phyloP scores from a whole-genome alignment of 2,888 invertebrate genomes.

The Phaonia tiefii region DNA sequence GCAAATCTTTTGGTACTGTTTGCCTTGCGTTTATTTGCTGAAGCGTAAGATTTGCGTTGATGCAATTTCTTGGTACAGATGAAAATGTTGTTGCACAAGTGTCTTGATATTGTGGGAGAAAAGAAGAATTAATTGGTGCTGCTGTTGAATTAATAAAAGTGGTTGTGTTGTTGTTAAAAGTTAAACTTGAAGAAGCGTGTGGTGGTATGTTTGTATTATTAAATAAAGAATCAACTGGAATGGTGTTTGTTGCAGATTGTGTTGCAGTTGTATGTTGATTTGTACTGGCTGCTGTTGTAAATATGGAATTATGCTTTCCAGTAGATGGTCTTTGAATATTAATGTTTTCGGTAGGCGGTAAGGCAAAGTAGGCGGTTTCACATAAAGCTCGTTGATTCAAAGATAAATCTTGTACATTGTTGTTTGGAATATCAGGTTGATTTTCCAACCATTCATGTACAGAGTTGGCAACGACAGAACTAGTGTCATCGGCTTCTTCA shows the following conservation, averaged over 20 bases:
- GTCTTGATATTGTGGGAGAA: too few species aligned
- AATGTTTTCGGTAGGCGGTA: background rate
- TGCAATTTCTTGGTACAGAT: background rate
- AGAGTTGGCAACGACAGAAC: background rate
- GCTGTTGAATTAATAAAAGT: background rate
- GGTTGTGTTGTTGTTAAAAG: too few species aligned
- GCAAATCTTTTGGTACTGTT: slow-evolving; percentile 38
- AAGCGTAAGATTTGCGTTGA: background rate
- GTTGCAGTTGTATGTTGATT: too few species aligned
- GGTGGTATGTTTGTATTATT: background rate
- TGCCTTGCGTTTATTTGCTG: slow-evolving; percentile 13
- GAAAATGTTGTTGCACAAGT: background rate
- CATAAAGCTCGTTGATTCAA: too few species aligned
- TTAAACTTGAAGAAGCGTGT: background rate
- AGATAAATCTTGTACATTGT: too few species aligned
- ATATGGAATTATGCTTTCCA: background rate
- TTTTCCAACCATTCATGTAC: background rate
- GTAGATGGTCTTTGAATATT: background rate
- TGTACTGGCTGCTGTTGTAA: background rate
- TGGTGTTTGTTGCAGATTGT: background rate
- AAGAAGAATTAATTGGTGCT: too few species aligned
- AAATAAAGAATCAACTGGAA: background rate
- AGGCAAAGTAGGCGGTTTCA: background rate
- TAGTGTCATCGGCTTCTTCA: background rate
- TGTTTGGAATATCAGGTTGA: background rate